Evolutionary conservation across 2,113 vertebrate genomes (phyloP).

Genomic region (Leucosticte australis): DNA sequence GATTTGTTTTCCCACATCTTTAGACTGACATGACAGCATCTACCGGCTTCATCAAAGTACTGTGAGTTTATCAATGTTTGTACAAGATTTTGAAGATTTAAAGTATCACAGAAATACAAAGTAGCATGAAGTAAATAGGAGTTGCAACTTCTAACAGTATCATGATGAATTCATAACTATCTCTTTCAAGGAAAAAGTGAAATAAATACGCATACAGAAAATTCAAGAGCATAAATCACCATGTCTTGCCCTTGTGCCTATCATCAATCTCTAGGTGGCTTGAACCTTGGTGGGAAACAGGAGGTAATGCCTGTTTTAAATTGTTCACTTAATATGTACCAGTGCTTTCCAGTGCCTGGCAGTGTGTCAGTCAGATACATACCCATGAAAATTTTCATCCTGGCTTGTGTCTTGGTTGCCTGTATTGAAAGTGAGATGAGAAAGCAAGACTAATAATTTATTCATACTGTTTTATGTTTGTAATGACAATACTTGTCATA

Average conservation of each 20-base stretch:
- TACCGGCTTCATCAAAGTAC: not conserved
- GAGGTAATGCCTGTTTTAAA: not conserved
- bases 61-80: not conserved
- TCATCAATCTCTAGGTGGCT: not conserved
- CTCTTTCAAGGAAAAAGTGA: not conserved
- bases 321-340: not conserved
- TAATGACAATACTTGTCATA: not conserved
- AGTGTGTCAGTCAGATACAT: not conserved
- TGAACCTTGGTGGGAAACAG: not conserved
- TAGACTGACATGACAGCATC: not conserved
- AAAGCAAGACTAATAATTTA: not conserved
- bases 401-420: not conserved
- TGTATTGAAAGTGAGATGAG: not conserved
- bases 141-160: not conserved
- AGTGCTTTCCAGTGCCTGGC: fast-evolving
- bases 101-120: not conserved
- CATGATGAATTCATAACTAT: not conserved
- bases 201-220: not conserved
- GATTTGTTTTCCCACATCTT: not conserved
- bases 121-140: not conserved
- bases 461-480: not conserved
- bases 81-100: not conserved
- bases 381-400: not conserved
- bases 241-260: not conserved
- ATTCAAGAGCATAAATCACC: fast-evolving